Evolutionary conservation across 2,888 invertebrate species (phyloP).

Genomic region (Stenodema calcarata): DNA sequence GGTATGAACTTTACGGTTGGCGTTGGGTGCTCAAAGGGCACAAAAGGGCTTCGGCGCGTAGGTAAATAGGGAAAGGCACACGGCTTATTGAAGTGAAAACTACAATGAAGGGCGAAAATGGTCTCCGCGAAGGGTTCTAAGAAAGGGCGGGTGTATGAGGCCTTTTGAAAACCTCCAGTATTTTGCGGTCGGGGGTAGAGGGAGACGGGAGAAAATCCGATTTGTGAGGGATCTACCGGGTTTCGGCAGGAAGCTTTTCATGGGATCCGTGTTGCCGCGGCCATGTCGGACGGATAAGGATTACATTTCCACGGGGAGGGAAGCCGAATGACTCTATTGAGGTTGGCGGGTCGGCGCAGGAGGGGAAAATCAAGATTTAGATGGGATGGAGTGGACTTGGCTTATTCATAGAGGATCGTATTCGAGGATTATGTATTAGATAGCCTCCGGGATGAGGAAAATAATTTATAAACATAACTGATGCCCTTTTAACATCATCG

Average conservation of each 20-base stretch:
- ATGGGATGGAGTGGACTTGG: too few relatives aligned
- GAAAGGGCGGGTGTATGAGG: not conserved
- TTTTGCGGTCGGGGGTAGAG: not conserved
- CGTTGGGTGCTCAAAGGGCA: not conserved
- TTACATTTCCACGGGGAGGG: not conserved
- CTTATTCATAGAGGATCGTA: not conserved
- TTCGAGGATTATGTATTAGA: not conserved
- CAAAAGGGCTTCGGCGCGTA: not conserved
- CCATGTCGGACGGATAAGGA: not conserved
- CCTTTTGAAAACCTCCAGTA: not conserved
- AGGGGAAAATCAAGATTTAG: not conserved
- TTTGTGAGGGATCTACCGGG: not conserved
- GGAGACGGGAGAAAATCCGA: not conserved
- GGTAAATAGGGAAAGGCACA: not conserved
- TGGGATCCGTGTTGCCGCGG: not conserved
- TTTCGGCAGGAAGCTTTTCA: not conserved
- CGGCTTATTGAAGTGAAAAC: slow-evolving; percentile 7
- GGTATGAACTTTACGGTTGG: not conserved
- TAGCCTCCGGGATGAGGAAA: too few relatives aligned
- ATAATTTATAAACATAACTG: too few relatives aligned
- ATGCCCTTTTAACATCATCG: too few relatives aligned
- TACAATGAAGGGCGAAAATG: slow-evolving; percentile 15
- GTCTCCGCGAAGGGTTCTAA: not conserved
- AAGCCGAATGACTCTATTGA: not conserved
- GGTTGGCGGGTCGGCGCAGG: not conserved